Percentiles rank a stretch among this genome's conserved stretches.
phyloP scores from a whole-genome alignment of 2,113 vertebrate genomes.

The Pterocles gutturalis region DNA sequence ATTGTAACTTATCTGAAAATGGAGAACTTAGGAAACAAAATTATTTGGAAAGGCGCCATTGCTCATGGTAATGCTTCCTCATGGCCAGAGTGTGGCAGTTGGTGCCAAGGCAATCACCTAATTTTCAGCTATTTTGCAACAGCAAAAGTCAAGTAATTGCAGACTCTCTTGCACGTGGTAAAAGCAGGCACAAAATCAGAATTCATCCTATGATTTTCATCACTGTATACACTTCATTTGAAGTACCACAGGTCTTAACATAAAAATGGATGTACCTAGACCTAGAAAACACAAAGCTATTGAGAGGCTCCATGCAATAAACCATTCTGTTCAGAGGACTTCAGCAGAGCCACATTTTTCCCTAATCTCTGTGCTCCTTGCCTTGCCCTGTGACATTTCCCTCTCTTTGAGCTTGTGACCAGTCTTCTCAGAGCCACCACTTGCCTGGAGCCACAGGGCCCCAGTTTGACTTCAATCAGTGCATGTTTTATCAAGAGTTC shows the following conservation, averaged over 20 bases:
- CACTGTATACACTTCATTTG: neutral
- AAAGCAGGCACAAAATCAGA: neutral
- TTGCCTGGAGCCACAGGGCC: neutral
- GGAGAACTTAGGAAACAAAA: neutral
- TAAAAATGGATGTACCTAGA: neutral
- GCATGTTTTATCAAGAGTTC: neutral
- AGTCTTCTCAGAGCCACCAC: neutral
- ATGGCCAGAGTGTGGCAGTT: neutral
- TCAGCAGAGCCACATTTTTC: neutral
- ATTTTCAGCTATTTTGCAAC: neutral
- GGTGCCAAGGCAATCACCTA: neutral
- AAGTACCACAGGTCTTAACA: neutral
- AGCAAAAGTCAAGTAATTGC: neutral
- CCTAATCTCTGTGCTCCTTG: neutral
- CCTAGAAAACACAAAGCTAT: neutral
- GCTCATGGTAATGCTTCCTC: neutral
- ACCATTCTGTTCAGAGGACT: neutral
- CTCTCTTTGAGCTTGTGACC: neutral
- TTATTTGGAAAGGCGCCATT: neutral
- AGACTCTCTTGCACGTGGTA: accelerated
- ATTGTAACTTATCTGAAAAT: neutral
- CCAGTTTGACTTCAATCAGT: neutral
- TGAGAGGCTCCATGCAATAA: neutral
- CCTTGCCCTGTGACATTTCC: neutral
- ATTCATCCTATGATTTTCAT: neutral